Evolutionary conservation across 2,888 invertebrate species (phyloP).

Genomic region (Athalia cordata): DNA sequence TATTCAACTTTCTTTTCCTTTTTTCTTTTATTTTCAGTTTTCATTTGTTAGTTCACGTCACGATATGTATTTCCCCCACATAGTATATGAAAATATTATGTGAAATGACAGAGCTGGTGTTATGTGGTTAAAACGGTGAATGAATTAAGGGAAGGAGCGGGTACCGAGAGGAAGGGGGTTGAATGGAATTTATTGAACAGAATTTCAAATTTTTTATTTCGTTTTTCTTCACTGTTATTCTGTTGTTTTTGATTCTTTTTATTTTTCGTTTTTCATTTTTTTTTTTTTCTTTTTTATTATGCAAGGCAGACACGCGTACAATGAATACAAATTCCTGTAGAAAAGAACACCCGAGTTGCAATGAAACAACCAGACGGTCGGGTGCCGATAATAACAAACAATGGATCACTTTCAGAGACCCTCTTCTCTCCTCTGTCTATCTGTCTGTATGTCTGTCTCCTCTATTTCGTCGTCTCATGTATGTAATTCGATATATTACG

Average conservation of each 20-base stretch:
- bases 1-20: no score
- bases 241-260: background rate
- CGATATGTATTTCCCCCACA: no score
- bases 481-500: no score
- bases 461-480: no score
- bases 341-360: constrained; percentile 58
- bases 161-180: background rate
- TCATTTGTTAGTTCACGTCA: no score
- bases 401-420: constrained; percentile 41
- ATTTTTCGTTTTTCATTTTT: background rate
- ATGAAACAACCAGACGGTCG: constrained; percentile 56
- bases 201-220: constrained; percentile 7
- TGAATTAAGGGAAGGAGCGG: background rate
- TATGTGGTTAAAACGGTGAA: no score
- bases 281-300: constrained; percentile 49
- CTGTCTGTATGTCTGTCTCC: constrained; percentile 8
- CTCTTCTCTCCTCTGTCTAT: background rate
- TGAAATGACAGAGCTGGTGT: no score
- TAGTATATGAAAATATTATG: no score
- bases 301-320: constrained; percentile 55
- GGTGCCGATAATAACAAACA: constrained; percentile 43
- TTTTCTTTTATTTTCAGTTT: no score
- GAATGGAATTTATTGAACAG: constrained; percentile 42
- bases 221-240: no score
- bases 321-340: constrained; percentile 64